Evolutionary conservation across 2,113 vertebrate genomes (phyloP), one percentile per base, ranked within the genome.

Genomic region (Callospermophilus lateralis): DNA sequence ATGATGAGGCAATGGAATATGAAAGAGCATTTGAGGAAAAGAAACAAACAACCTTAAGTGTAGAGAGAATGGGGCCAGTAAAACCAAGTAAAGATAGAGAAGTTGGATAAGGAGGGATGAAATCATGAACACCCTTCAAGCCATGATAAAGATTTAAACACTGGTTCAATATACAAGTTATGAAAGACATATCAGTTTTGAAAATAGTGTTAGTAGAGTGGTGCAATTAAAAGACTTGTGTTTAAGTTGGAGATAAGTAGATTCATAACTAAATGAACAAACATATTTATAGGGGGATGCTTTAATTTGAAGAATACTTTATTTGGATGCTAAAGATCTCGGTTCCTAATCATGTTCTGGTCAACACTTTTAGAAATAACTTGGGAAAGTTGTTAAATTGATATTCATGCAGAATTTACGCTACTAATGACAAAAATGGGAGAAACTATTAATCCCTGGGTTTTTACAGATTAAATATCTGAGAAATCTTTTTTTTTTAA

Each of bases 401-500:
- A 8, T 70, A 77, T 67, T 58, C 51, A 28, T 10, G 28, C 16
- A 17, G 65, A 81, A 77, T 84, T 84, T 63, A 84, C 24, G 73
- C 19, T 77, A 48, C 24, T 76, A 39, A 76, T 48, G 81, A 74
- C 42, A 81, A 76, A 51, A 22, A 87, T 63, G 34, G 22, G 42
- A 87, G 72, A 84, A 78, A 42, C 19, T 73, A 19, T 42, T 83
- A n/a, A 74, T 55, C 15, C 53, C 2, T 45, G 6, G n/a, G 8
- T 70, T 45, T 45, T 45, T 24, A 89, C 58, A 92, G 30, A 68
- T 45, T 65, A 89, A 80, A 85, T 81, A 63, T 37, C 34, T 63
- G 74, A 89, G 94, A 96, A 11, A 70, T 67, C 17, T 67, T 32
- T n/a, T n/a, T n/a, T n/a, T n/a, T n/a, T n/a, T n/a, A n/a, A n/a